phyloP scores from a whole-genome alignment of 2,888 invertebrate genomes.

The Thereva unica region DNA sequence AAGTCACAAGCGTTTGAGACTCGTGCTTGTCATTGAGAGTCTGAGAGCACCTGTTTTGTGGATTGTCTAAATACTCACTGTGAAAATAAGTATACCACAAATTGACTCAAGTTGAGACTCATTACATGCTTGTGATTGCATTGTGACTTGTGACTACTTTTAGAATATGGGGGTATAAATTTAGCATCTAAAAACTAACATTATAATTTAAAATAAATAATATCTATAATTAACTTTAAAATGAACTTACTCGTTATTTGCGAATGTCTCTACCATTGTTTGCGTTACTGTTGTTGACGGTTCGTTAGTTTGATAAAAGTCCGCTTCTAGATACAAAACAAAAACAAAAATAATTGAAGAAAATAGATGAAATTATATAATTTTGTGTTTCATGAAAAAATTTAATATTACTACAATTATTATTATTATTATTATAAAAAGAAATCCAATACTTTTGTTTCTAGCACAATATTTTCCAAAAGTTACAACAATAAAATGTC shows the following conservation, averaged over 20 bases:
- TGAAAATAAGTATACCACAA: too few relatives aligned
- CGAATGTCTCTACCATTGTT: conserved; percentile 61
- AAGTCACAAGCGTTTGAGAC: too few relatives aligned
- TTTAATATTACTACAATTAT: background rate
- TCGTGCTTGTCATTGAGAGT: too few relatives aligned
- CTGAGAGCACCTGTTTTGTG: too few relatives aligned
- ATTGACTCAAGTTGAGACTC: too few relatives aligned
- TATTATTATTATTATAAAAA: background rate
- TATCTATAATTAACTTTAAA: conserved; percentile 7
- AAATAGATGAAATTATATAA: conserved; percentile 4
- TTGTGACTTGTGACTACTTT: too few relatives aligned
- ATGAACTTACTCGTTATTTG: conserved; percentile 57
- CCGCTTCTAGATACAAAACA: conserved; percentile 60
- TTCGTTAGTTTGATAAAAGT: conserved; percentile 65
- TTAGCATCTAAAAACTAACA: too few relatives aligned
- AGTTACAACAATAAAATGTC: too few relatives aligned
- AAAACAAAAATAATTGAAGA: conserved; percentile 32
- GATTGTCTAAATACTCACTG: too few relatives aligned
- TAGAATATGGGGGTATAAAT: too few relatives aligned
- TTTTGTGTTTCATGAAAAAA: conserved; percentile 4
- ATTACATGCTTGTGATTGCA: too few relatives aligned
- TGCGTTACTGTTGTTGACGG: conserved; percentile 61
- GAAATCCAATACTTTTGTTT: conserved; percentile 2
- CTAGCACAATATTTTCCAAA: too few relatives aligned
- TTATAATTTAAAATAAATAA: background rate